phyloP scores from a whole-genome alignment of 2,888 invertebrate species.

The Tipula lateralis region DNA sequence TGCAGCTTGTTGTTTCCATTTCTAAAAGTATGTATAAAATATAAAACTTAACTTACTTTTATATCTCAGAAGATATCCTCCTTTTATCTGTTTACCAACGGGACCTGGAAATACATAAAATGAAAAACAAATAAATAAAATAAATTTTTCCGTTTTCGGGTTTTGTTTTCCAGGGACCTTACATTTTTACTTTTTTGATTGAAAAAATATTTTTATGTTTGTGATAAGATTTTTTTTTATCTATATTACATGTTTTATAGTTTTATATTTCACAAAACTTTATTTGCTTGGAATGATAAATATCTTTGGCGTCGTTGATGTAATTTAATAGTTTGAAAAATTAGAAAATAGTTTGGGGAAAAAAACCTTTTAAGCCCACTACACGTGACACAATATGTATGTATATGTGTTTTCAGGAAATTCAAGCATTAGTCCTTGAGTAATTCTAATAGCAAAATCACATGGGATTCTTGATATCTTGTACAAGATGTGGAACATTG shows the following conservation, averaged over 20 bases:
- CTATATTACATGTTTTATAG: background rate
- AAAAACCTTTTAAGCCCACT: no score
- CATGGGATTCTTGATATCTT: no score
- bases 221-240: background rate
- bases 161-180: background rate
- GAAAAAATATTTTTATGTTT: background rate
- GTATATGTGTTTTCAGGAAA: no score
- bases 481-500: no score
- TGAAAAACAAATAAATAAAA: background rate
- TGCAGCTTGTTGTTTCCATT: background rate
- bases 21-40: background rate
- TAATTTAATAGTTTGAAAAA: background rate
- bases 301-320: background rate
- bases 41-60: conserved; percentile 59
- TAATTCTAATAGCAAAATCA: no score
- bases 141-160: background rate
- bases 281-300: background rate
- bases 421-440: no score
- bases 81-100: conserved; percentile 66
- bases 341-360: background rate
- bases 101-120: conserved; percentile 52
- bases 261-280: background rate
- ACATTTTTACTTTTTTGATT: background rate
- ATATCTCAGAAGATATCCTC: conserved; percentile 69
- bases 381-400: no score